phyloP scores from a whole-genome alignment of 1,140 invertebrate species.

The Nomia melanderi region DNA sequence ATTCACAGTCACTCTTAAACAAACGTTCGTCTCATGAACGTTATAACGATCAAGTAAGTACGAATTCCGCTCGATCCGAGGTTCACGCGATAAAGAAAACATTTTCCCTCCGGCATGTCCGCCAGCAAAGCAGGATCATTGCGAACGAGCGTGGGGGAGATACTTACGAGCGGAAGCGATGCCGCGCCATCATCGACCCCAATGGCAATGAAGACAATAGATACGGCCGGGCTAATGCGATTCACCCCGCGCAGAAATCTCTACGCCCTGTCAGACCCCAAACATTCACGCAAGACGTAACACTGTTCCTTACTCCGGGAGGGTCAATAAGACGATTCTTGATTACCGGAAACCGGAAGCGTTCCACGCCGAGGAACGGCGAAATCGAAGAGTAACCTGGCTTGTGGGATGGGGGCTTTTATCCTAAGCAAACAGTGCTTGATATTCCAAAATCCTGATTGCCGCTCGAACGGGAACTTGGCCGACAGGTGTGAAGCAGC shows the following conservation, averaged over 20 bases:
- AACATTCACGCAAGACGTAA: not conserved
- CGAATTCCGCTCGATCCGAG: no score
- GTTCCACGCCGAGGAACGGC: slow-evolving; percentile 1
- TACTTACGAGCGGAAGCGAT: no score
- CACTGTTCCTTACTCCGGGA: not conserved
- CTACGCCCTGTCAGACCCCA: not conserved
- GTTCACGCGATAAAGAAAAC: no score
- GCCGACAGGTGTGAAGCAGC: not conserved
- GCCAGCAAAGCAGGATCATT: no score
- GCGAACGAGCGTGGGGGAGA: no score
- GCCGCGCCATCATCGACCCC: no score
- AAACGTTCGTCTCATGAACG: no score
- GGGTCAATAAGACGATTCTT: slow-evolving; percentile 2
- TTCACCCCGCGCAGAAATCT: not conserved
- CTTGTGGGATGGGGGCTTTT: not conserved
- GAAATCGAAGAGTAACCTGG: not conserved
- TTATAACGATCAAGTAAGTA: no score
- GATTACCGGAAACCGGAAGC: not conserved
- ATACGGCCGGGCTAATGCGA: not conserved
- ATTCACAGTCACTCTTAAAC: no score
- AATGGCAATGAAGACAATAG: not conserved
- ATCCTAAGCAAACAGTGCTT: slow-evolving; percentile 35
- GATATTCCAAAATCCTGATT: slow-evolving; percentile 41
- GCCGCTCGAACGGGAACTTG: not conserved
- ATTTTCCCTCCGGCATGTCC: no score